Percentiles rank a stretch among this genome's conserved stretches.
Evolutionary conservation across 64 coral and sea anemone genomes (phyloP).

Genomic region (Montipora efflorescens): DNA sequence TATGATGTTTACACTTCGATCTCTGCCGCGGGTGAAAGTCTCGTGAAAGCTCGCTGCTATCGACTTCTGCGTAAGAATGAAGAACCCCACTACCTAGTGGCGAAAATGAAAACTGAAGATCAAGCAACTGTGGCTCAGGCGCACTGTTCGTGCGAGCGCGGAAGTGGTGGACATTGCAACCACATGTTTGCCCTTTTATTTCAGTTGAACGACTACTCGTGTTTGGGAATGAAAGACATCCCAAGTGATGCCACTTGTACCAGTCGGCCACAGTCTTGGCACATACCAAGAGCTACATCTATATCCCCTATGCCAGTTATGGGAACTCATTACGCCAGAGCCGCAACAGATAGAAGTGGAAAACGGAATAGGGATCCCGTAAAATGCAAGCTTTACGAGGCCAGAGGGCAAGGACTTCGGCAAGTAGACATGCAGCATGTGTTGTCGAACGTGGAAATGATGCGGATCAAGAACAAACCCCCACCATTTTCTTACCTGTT

Average conservation of each 20-base stretch:
- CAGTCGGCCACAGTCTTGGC: not conserved
- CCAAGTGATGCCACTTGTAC: too few species aligned
- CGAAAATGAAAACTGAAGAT: constrained; percentile 23
- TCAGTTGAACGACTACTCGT: too few species aligned
- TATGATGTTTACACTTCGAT: constrained; percentile 49
- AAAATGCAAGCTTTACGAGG: not conserved
- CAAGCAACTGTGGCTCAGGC: not conserved
- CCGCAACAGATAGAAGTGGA: not conserved
- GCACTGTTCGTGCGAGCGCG: not conserved
- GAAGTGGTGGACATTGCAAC: constrained; percentile 63
- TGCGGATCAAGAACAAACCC: not conserved
- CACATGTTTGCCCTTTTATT: constrained; percentile 56
- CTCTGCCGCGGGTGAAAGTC: not conserved
- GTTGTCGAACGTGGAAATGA: not conserved
- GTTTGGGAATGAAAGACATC: too few species aligned
- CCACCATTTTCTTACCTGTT: too few species aligned
- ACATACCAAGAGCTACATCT: not conserved
- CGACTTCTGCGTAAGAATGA: constrained; percentile 56
- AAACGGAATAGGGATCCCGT: not conserved
- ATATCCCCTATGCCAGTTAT: not conserved
- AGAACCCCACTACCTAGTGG: constrained; percentile 27
- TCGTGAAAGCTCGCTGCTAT: not conserved
- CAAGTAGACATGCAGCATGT: not conserved
- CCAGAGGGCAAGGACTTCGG: not conserved
- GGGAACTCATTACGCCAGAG: not conserved